These are phyloP conservation scores for Synanthedon myopaeformis DNA, from an alignment of 2,888 invertebrate species.

Conservation along the genomic window DNA sequence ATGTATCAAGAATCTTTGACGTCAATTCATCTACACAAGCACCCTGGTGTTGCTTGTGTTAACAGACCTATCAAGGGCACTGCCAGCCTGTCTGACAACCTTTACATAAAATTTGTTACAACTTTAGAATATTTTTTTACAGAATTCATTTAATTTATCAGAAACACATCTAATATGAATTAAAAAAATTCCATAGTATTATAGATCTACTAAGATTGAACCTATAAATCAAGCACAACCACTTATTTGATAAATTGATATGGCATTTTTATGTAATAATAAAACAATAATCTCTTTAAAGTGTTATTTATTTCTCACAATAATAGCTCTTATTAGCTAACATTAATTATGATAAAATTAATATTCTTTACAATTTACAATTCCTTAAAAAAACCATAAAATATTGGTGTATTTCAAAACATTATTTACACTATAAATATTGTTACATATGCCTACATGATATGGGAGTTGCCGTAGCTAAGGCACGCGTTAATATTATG, in stretches of 20 bases:
- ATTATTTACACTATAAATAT: conserved; percentile 61
- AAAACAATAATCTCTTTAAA: conserved; percentile 48
- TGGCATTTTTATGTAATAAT: conserved; percentile 15
- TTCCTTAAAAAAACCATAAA: conserved; percentile 69
- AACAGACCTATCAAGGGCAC: too few species aligned
- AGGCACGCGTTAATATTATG: conserved; percentile 58
- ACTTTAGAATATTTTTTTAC: background rate
- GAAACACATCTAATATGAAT: background rate
- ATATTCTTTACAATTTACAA: conserved; percentile 71
- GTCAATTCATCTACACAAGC: too few species aligned
- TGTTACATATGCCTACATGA: conserved; percentile 63
- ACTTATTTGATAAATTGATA: too few species aligned
- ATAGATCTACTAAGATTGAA: too few species aligned
- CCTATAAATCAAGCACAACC: too few species aligned
- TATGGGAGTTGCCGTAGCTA: conserved; percentile 63
- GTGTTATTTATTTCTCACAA: conserved; percentile 69
- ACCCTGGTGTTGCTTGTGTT: too few species aligned
- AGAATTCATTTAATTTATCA: background rate
- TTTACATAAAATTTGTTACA: too few species aligned
- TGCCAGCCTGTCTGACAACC: too few species aligned
- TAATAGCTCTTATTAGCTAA: conserved; percentile 67
- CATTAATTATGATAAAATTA: conserved; percentile 69
- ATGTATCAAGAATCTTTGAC: too few species aligned
- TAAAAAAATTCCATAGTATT: too few species aligned
- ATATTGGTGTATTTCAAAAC: conserved; percentile 68